phyloP scores from a whole-genome alignment of 37 sponge, comb jelly and placozoan species.

The Aphrocallistes beatrix region DNA sequence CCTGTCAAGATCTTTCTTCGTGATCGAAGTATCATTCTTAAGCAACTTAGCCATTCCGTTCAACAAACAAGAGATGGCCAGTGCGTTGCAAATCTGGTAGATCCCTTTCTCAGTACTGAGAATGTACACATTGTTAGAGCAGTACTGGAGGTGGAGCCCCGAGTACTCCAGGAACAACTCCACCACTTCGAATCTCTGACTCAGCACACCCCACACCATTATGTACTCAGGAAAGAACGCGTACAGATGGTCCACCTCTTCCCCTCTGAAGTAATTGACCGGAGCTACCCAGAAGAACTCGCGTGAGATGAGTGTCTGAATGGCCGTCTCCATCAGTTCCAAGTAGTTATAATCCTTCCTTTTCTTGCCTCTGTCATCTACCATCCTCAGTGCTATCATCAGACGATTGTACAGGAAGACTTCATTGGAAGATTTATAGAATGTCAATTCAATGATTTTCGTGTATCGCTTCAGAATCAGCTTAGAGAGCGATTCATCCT shows the following conservation, averaged over 20 bases:
- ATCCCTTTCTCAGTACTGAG: neutral
- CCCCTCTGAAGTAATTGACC: neutral
- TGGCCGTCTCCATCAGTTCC: neutral
- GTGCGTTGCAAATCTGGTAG: neutral
- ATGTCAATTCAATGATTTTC: neutral
- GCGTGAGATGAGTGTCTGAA: neutral
- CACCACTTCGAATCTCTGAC: neutral
- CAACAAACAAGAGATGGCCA: neutral
- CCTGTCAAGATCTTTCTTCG: neutral
- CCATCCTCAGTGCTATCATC: neutral
- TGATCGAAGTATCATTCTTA: neutral
- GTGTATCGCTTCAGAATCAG: neutral
- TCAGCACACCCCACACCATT: neutral
- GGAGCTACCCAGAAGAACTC: neutral
- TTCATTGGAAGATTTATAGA: neutral
- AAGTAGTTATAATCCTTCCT: neutral
- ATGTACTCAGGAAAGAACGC: neutral
- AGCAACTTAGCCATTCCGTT: neutral
- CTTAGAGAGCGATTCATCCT: neutral
- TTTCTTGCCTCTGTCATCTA: neutral
- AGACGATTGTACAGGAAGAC: neutral
- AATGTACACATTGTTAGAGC: neutral
- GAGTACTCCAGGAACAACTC: neutral
- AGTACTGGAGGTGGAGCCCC: neutral
- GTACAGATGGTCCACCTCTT: neutral